Base-by-base conservation (phyloP, 37 sponge, comb jelly and placozoan genomes). In the Crambe crambe region DNA sequence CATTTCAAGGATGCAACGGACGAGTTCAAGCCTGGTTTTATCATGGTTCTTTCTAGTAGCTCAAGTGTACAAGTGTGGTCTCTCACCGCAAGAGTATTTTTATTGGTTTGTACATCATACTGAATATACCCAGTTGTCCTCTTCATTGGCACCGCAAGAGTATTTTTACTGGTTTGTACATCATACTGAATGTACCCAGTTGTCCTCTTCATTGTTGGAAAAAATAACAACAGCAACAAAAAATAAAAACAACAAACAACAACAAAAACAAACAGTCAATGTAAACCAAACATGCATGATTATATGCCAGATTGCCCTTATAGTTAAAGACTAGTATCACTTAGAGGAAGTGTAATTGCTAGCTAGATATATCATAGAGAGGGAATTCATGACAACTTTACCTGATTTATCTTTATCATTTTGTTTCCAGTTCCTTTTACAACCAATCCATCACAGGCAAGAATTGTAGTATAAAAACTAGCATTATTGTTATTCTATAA, bases 391-490 rank as follows among this genome's bases (percentile, higher is more conserved):
- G n/a, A n/a, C n/a, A n/a, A n/a, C n/a, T n/a, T 35, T 66, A 78
- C 78, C 54, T 78, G 41, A 25, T 29, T 65, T 26, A 81, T 37
- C 37, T 47, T 18, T 43, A 83, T 10, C 5, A 9, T 51, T 22
- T 56, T n/a, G 9, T 62, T 37, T 70, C 85, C 77, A 5, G 62
- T 57, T 32, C 85, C 72, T 5, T 84, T 35, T 10, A 84, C 44
- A 40, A 37, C 58, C 18, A 85, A 41, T n/a, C 15, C 65, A 41
- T 38, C 72, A 77, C 85, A 85, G 9, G 78, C 43, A 6, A 85
- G 63, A 18, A 42, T 38, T n/a, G 51, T 67, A 34, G 37, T 62
- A 62, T 79, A 79, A 3, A 3, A 18, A 27, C 75, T 32, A 37
- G 40, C 26, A 25, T 54, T 43, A 72, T 72, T n/a, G n/a, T n/a